Evolutionary conservation across 2,113 vertebrate genomes (phyloP).

Genomic region (Cranoglanis bouderius): DNA sequence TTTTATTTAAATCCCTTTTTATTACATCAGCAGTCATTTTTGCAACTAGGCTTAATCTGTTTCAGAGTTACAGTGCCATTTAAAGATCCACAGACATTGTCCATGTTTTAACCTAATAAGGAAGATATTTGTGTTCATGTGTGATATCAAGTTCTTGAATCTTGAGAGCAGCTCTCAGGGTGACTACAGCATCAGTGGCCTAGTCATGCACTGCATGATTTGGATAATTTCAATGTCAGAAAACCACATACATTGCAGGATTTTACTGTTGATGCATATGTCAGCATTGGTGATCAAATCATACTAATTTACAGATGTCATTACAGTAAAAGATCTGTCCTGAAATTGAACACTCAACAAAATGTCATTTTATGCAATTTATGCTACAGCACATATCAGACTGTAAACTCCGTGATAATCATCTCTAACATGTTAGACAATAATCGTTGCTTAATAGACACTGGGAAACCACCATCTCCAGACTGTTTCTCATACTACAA

Average conservation of each 20-base stretch:
- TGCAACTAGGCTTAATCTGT: background rate
- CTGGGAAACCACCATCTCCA: background rate
- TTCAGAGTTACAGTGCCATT: background rate
- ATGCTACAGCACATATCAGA: background rate
- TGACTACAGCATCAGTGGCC: background rate
- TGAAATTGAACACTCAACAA: background rate
- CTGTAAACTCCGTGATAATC: background rate
- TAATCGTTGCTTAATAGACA: background rate
- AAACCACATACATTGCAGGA: background rate
- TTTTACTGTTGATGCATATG: background rate
- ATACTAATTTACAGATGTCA: background rate
- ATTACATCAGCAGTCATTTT: background rate
- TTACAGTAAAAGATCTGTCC: background rate
- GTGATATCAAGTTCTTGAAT: background rate
- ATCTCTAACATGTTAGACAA: background rate
- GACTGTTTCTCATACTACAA: background rate
- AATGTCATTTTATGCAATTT: background rate
- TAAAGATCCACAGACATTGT: slow-evolving; percentile 3
- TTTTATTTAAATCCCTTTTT: background rate
- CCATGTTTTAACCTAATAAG: background rate
- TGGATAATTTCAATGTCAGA: background rate
- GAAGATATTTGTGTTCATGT: background rate
- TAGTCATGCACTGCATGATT: background rate
- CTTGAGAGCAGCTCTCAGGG: background rate
- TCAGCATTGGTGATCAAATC: too few species aligned